phyloP scores from a whole-genome alignment of 2,113 vertebrate species.

The Mesembrinibis cayennensis region DNA sequence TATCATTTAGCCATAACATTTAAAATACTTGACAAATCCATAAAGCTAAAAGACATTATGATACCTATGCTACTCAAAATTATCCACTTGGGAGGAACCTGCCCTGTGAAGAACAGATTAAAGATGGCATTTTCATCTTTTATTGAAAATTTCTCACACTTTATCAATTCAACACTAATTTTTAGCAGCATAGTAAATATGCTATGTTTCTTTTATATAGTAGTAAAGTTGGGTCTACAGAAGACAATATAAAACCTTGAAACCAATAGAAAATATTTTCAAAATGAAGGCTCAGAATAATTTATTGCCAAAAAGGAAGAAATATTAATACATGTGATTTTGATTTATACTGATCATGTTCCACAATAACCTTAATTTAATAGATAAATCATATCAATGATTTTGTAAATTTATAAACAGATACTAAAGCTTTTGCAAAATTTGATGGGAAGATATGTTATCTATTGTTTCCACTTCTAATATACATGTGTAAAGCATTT shows the following conservation, averaged over 20 bases:
- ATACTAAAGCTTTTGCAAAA: not conserved
- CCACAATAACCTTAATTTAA: not conserved
- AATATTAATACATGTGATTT: not conserved
- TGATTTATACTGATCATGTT: not conserved
- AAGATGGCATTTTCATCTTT: slow-evolving; percentile 9
- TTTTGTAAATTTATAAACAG: not conserved
- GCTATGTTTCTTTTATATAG: not conserved
- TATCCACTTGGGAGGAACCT: not conserved
- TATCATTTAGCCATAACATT: not conserved
- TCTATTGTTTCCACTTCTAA: slow-evolving; percentile 41
- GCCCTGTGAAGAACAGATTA: not conserved
- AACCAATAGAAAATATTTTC: not conserved
- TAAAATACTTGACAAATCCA: not conserved
- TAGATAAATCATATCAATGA: not conserved
- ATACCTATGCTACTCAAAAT: slow-evolving; percentile 18
- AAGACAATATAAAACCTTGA: not conserved
- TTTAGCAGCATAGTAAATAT: not conserved
- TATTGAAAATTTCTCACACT: slow-evolving; percentile 8
- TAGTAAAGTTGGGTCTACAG: not conserved
- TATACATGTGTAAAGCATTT: slow-evolving; percentile 58
- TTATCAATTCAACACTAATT: not conserved
- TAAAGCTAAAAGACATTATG: not conserved
- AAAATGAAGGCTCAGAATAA: not conserved
- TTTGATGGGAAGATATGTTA: slow-evolving; percentile 21
- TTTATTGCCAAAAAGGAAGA: not conserved